These are phyloP conservation scores for Epirrhoe alternata DNA, from an alignment of 2,888 invertebrate species.

Conservation along the genomic window DNA sequence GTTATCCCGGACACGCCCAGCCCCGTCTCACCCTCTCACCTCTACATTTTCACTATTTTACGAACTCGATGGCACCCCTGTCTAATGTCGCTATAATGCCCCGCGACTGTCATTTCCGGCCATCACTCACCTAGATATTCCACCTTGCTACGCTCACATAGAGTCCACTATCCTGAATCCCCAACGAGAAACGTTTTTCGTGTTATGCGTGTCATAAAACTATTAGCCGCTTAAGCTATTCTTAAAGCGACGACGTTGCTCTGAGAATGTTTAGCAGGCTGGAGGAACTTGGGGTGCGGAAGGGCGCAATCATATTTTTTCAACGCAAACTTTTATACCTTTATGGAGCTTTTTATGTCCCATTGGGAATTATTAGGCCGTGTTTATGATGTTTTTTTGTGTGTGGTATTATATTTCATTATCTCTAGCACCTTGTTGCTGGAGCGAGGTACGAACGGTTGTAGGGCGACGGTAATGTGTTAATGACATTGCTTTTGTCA, in stretches of 20 bases:
- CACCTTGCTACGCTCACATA: constrained; percentile 57
- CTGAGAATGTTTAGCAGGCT: constrained; percentile 65
- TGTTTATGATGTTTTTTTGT: constrained; percentile 65
- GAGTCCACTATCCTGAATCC: constrained; percentile 53
- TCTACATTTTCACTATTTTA: constrained; percentile 72
- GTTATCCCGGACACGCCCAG: constrained; percentile 75
- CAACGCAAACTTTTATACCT: constrained; percentile 63
- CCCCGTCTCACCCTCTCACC: constrained; percentile 59
- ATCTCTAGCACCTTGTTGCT: constrained; percentile 78
- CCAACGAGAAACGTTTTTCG: constrained; percentile 51
- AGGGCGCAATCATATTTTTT: constrained; percentile 73
- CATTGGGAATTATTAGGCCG: constrained; percentile 77
- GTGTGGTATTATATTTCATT: constrained; percentile 75
- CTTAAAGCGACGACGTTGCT: constrained; percentile 74
- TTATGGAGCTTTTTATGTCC: constrained; percentile 70
- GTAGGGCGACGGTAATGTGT: constrained; percentile 29
- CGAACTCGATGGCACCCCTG: constrained; percentile 72
- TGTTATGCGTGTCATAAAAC: constrained; percentile 84
- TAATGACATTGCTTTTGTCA: constrained; percentile 31
- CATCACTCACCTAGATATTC: constrained; percentile 42
- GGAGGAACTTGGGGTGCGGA: constrained; percentile 66
- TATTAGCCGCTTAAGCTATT: constrained; percentile 84
- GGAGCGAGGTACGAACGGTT: constrained; percentile 37
- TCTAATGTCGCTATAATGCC: constrained; percentile 77
- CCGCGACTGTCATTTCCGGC: constrained; percentile 76